phyloP scores from a whole-genome alignment of 2,113 vertebrate genomes.

The Microcebus lehilahytsara region DNA sequence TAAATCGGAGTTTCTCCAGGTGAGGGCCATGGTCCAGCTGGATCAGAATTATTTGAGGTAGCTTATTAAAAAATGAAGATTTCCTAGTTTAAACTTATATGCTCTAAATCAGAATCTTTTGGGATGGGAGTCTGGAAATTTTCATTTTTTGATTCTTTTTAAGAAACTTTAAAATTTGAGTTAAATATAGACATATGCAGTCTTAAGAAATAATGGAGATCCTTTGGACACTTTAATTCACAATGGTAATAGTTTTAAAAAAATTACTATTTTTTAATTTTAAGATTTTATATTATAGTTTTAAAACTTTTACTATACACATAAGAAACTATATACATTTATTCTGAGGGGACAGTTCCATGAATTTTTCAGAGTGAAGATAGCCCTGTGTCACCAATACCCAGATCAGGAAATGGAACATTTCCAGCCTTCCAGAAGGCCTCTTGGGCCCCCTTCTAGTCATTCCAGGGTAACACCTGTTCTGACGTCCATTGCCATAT shows the following conservation, averaged over 20 bases:
- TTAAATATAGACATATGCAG: not conserved
- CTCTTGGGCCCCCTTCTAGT: not conserved
- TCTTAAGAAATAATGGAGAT: not conserved
- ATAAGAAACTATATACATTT: not conserved
- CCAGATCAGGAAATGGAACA: not conserved
- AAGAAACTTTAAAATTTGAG: not conserved
- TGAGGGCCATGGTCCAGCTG: not conserved
- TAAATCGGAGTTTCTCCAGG: not conserved
- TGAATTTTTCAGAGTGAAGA: slow-evolving; percentile 3
- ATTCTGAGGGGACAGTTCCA: not conserved
- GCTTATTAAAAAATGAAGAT: not conserved
- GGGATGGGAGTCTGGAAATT: not conserved
- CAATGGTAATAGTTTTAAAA: not conserved
- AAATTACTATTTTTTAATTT: not conserved
- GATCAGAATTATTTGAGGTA: not conserved
- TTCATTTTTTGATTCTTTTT: not conserved
- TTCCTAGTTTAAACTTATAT: not conserved
- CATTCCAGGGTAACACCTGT: not conserved
- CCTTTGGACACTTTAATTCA: not conserved
- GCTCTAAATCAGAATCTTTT: not conserved
- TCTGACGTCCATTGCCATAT: not conserved
- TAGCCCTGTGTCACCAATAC: not conserved
- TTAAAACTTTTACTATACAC: not conserved
- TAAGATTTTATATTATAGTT: not conserved
- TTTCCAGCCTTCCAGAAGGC: not conserved